Base-by-base conservation (phyloP, 2,888 invertebrate genomes). In the Agriopis marginaria region DNA sequence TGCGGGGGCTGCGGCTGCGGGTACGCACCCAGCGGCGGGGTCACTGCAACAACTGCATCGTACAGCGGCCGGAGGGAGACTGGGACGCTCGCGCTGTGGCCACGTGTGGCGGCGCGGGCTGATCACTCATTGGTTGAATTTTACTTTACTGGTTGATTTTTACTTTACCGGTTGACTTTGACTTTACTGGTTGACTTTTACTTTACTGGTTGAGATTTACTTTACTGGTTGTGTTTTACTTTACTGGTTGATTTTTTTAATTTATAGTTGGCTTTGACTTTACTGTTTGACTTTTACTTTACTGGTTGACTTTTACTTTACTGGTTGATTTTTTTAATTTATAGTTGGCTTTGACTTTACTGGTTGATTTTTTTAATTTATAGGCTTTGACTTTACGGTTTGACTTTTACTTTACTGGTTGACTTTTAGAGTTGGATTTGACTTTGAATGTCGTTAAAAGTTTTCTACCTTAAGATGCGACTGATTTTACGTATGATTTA, bases 1-100 rank as follows among this genome's bases (percentile, higher is more conserved):
- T 95, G 95, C 63, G 95, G 95, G 77, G 95, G 94, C 82, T 95
- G 95, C 53, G 95, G 95, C 75, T 95, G 95, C 64, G 95, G 96
- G 86, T 95, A 95, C 70, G 95, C 95, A 80, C 94, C 94, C 66
- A 94, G 90, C 70, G 94, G 94, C 68, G 93, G 94, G 3, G 94
- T 94, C 79, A 95, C 94, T 94, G 94, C 77, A 94, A 94, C 93
- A 91, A 93, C 87, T 83, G 45, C 54, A 42, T 44, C 73, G 71
- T 74, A 60, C 3, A 72, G 17, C 61, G 1, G 9, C 56, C 47
- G 54, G 55, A 10, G 58, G 17, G 23, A 5, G 23, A 32, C 23
- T 56, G 14, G n/a, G 32, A 23, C 45, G 58, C 23, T 45, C 58
- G 58, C 58, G 45, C 58, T 32, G 58, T 47, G 58, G 39, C 49